Conservation (phyloP, 2,113 vertebrate genomes). For the Apteryx mantelli region DNA sequence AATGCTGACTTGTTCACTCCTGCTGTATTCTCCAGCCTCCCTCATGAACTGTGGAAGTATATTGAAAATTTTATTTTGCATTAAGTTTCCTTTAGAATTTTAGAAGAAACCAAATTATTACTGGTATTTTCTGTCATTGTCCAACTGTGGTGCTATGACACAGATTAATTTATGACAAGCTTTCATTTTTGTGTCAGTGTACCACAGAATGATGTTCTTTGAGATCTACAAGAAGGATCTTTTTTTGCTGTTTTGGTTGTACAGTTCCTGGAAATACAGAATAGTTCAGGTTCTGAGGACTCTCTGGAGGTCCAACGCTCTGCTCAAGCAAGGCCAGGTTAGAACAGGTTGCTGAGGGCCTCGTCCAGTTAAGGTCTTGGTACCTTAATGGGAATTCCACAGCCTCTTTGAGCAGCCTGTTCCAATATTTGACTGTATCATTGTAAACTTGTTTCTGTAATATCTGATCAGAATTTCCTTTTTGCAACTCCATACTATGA, state of each 20-base stretch:
- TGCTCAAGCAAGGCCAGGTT: background rate
- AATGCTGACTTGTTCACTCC: background rate
- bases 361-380: background rate
- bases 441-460: background rate
- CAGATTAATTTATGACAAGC: background rate
- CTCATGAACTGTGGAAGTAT: background rate
- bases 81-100: background rate
- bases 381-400: background rate
- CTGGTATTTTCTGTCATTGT: background rate
- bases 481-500: background rate
- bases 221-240: background rate
- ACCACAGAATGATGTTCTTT: fast-evolving
- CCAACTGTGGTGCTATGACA: background rate
- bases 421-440: background rate
- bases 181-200: background rate
- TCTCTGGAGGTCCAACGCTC: no score
- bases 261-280: background rate
- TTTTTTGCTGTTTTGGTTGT: background rate
- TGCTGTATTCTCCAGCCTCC: background rate
- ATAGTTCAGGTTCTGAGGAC: background rate
- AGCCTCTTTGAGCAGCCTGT: fast-evolving
- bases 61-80: background rate
- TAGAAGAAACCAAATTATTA: background rate
- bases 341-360: background rate
- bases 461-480: background rate